Percentiles rank a stretch among this genome's conserved stretches.
phyloP scores from a whole-genome alignment of 2,888 invertebrate species.

The Melieria crassipennis region DNA sequence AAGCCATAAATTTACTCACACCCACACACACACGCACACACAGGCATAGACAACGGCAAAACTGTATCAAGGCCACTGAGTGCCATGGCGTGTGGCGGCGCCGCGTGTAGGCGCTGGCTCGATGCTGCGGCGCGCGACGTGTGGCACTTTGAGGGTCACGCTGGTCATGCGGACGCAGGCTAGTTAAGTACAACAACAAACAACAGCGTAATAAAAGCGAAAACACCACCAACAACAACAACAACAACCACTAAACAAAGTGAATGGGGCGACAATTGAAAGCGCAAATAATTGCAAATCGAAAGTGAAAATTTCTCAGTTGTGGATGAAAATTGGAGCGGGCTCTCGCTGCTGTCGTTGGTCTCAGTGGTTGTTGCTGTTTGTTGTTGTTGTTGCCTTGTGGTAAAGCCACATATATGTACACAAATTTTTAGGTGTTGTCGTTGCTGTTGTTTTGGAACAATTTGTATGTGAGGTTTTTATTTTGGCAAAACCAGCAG shows the following conservation, averaged over 20 bases:
- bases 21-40: no score
- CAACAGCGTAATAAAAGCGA: not conserved
- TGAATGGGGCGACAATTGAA: constrained; percentile 2
- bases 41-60: not conserved
- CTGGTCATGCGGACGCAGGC: no score
- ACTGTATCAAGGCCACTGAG: constrained; percentile 21
- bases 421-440: no score
- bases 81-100: not conserved
- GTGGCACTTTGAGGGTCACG: no score
- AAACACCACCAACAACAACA: not conserved
- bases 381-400: constrained; percentile 44
- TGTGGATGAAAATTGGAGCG: constrained; percentile 15
- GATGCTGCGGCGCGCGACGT: no score
- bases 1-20: constrained; percentile 18
- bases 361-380: no score
- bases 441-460: no score
- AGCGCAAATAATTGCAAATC: constrained; percentile 14
- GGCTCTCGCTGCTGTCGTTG: constrained; percentile 24
- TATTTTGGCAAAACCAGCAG: no score
- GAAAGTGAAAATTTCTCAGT: constrained; percentile 20
- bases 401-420: no score
- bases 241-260: not conserved
- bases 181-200: no score
- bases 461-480: no score
- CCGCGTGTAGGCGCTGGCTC: no score